These are phyloP conservation scores for Colossoma macropomum DNA, from an alignment of 2,113 vertebrate genomes.

Conservation along the genomic window DNA sequence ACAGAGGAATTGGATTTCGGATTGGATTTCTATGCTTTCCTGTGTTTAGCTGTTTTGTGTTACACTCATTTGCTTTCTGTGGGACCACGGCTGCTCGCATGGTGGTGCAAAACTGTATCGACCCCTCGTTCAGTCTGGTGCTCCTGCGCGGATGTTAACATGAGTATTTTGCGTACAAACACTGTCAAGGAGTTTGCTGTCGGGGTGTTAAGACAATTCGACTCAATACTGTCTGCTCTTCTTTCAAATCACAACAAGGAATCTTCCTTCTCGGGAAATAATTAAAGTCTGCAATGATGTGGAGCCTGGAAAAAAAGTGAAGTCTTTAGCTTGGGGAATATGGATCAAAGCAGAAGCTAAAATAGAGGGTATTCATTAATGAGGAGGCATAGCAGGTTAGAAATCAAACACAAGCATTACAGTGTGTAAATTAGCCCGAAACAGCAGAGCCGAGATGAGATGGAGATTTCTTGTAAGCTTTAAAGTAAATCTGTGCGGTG, in stretches of 20 bases:
- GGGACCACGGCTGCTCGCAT: constrained; percentile 48
- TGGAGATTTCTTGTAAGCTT: constrained; percentile 55
- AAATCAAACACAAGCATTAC: constrained; percentile 73
- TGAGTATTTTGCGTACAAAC: constrained; percentile 6
- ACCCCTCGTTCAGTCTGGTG: constrained; percentile 38
- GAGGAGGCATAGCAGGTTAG: constrained; percentile 68
- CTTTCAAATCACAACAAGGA: constrained; percentile 66
- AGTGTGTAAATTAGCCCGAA: constrained; percentile 69
- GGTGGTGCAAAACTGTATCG: constrained; percentile 43
- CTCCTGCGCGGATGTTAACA: constrained; percentile 27
- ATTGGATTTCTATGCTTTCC: constrained; percentile 70
- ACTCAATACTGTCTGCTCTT: constrained; percentile 56
- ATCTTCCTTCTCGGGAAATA: constrained; percentile 60
- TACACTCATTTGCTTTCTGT: constrained; percentile 63
- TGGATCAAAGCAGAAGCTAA: constrained; percentile 70
- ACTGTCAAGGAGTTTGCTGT: constrained; percentile 19
- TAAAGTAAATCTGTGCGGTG: constrained; percentile 56
- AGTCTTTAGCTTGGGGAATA: constrained; percentile 65
- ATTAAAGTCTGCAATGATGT: constrained; percentile 69
- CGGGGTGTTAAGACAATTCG: constrained; percentile 52
- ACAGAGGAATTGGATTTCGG: constrained; percentile 70
- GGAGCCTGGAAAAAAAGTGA: constrained; percentile 55
- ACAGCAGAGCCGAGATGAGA: constrained; percentile 52
- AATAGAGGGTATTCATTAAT: constrained; percentile 73
- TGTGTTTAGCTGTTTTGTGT: constrained; percentile 65